Evolutionary conservation across 2,113 vertebrate genomes (phyloP).

Genomic region (Aplodontia rufa): DNA sequence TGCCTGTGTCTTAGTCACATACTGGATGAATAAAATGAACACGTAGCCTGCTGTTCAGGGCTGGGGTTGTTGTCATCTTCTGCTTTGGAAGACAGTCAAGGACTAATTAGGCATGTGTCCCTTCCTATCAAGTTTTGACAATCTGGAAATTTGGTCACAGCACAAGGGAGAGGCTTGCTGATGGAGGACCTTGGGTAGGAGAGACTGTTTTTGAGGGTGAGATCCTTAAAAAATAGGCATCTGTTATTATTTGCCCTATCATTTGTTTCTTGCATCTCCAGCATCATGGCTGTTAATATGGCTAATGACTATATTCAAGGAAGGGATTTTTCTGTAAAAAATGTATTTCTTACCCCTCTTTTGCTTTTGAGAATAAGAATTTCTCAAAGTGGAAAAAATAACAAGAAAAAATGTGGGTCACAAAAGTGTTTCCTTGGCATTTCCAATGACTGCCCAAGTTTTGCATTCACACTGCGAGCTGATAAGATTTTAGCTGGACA

Average conservation of each 20-base stretch:
- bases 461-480: not conserved
- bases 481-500: not conserved
- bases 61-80: not conserved
- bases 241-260: not conserved
- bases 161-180: not conserved
- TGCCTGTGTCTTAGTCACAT: not conserved
- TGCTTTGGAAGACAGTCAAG: not conserved
- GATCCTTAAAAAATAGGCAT: not conserved
- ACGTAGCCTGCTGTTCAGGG: not conserved
- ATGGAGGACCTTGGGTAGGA: not conserved
- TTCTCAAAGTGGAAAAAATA: not conserved
- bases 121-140: slow-evolving; percentile 4
- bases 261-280: not conserved
- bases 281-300: not conserved
- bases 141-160: not conserved
- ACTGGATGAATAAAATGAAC: not conserved
- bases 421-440: not conserved
- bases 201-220: not conserved
- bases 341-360: not conserved
- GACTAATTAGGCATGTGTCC: not conserved
- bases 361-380: not conserved
- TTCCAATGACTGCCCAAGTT: not conserved
- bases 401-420: not conserved
- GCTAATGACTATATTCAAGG: not conserved
- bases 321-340: not conserved